Conservation (phyloP, 1,140 invertebrate genomes). For the Drosophila parvula region DNA sequence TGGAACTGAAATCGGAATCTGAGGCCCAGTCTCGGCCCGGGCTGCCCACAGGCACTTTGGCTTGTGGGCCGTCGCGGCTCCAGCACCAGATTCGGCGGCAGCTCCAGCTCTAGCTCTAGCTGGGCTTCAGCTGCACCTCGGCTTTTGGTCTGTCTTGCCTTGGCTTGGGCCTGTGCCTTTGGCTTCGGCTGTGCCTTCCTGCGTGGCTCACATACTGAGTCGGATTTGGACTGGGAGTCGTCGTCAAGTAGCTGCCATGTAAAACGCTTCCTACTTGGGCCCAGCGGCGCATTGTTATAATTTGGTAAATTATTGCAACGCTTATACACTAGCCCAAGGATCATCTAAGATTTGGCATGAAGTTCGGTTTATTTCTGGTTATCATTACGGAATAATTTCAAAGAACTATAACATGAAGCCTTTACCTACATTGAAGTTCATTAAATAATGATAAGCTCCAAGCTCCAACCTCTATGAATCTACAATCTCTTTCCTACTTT, state of each 20-base stretch:
- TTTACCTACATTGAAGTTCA: background rate
- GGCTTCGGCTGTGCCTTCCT: conserved; percentile 49
- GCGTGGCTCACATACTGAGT: conserved; percentile 53
- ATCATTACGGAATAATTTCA: background rate
- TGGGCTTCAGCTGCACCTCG: conserved; percentile 18
- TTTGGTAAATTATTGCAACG: conserved; percentile 62
- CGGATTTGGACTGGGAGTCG: conserved; percentile 23
- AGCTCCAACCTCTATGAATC: no score
- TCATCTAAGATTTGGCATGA: background rate
- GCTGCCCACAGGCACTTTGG: conserved; percentile 77
- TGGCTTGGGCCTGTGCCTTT: conserved; percentile 51
- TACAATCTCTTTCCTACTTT: background rate
- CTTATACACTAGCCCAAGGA: conserved; percentile 33
- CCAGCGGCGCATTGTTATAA: conserved; percentile 66
- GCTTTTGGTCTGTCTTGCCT: conserved; percentile 49
- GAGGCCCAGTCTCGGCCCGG: conserved; percentile 27
- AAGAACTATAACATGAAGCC: background rate
- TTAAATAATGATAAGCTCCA: no score
- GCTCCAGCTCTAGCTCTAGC: conserved; percentile 23
- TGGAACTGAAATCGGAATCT: conserved; percentile 45
- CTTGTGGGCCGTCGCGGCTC: conserved; percentile 60
- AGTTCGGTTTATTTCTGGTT: background rate
- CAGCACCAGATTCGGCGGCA: conserved; percentile 4
- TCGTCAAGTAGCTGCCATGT: conserved; percentile 77
- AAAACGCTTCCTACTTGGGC: conserved; percentile 76